phyloP scores from a whole-genome alignment of 2,113 vertebrate genomes.

The Notiomystis cincta region DNA sequence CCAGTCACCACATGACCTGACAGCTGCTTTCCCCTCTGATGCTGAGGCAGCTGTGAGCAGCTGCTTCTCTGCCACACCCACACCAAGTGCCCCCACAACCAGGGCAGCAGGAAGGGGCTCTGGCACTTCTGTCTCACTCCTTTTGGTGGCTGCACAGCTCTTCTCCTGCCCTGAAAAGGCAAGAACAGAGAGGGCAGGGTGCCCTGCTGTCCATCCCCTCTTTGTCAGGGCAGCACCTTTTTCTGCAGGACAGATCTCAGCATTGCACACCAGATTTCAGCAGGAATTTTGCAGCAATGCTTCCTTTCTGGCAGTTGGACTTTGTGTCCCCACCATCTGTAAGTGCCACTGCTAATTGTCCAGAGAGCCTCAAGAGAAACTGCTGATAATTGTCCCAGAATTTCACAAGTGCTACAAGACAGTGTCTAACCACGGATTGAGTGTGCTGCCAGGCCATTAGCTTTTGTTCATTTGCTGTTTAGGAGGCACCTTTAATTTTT shows the following conservation, averaged over 20 bases:
- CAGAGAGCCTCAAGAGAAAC: neutral
- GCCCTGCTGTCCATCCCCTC: accelerated
- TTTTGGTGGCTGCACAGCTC: neutral
- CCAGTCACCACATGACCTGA: neutral
- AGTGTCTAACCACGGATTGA: neutral
- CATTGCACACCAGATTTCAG: neutral
- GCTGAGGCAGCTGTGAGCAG: neutral
- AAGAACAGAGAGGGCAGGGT: neutral
- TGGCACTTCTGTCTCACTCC: accelerated
- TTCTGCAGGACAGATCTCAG: neutral
- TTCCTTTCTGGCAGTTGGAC: neutral
- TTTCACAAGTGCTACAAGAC: neutral
- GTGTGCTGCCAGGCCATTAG: neutral
- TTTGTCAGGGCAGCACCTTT: neutral
- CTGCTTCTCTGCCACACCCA: neutral
- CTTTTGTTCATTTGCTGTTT: slow-evolving; percentile 46
- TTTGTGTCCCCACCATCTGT: neutral
- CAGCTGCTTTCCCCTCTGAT: neutral
- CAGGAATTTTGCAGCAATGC: neutral
- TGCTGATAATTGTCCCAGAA: neutral
- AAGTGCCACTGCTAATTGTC: neutral
- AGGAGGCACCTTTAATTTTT: slow-evolving; percentile 33
- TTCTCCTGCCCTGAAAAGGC: neutral
- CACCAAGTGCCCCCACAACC: accelerated
- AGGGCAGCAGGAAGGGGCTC: neutral